phyloP scores from a whole-genome alignment of 1,140 invertebrate genomes.

The Oedothorax gibbosus region DNA sequence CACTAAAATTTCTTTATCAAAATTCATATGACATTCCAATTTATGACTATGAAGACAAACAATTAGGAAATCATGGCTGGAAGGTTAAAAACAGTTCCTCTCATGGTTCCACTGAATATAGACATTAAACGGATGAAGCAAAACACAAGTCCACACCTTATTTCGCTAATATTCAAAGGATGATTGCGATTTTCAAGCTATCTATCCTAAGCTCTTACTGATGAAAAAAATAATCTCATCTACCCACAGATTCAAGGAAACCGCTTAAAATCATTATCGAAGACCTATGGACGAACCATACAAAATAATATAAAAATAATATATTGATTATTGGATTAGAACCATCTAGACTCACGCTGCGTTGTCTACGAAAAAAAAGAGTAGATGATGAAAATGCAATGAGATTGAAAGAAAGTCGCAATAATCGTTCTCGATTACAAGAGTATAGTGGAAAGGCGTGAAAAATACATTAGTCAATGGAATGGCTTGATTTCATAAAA shows the following conservation, averaged over 20 bases:
- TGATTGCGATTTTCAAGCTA: constrained; percentile 39
- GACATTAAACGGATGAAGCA: constrained; percentile 21
- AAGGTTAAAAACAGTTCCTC: constrained; percentile 29
- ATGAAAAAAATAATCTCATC: constrained; percentile 1
- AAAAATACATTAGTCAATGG: constrained; percentile 37
- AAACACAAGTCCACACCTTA: constrained; percentile 40
- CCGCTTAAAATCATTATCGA: constrained; percentile 20
- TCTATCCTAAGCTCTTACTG: neutral
- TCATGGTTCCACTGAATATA: constrained; percentile 17
- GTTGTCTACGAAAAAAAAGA: constrained; percentile 9
- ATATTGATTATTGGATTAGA: constrained; percentile 58
- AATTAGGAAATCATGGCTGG: neutral
- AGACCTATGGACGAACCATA: constrained; percentile 7
- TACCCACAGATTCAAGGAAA: neutral
- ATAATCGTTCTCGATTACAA: constrained; percentile 29
- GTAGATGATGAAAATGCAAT: constrained; percentile 5
- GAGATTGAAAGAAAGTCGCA: neutral
- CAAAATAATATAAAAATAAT: constrained; percentile 15
- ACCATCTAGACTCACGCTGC: constrained; percentile 48
- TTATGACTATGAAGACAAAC: neutral
- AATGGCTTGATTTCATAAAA: no score
- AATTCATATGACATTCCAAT: no score
- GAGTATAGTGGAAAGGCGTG: constrained; percentile 20
- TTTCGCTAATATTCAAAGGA: constrained; percentile 49
- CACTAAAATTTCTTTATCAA: no score